phyloP scores from a whole-genome alignment of 2,113 vertebrate genomes.

The Antechinus flavipes region DNA sequence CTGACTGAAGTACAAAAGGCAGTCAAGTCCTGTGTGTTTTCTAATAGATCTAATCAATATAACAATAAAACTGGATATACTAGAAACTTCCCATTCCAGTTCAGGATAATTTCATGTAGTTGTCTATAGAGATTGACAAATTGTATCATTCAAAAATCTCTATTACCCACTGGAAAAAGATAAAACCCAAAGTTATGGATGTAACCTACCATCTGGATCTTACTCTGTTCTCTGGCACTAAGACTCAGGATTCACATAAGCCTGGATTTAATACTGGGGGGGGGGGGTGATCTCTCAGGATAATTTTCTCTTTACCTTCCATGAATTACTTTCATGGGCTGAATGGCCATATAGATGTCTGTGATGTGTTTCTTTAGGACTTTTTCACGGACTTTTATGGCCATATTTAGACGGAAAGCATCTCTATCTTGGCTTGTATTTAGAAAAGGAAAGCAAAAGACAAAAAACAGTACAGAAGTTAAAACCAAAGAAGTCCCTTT shows the following conservation, averaged over 20 bases:
- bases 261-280: background rate
- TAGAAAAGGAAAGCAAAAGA: background rate
- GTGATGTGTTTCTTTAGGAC: background rate
- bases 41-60: background rate
- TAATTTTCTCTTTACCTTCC: background rate
- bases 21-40: background rate
- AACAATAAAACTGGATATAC: background rate
- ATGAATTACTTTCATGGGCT: background rate
- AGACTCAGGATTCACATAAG: background rate
- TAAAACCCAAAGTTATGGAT: background rate
- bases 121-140: background rate
- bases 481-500: background rate
- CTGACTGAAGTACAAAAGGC: background rate
- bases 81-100: background rate
- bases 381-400: background rate
- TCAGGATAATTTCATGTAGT: background rate
- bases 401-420: background rate
- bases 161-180: background rate
- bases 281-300: background rate
- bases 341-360: background rate
- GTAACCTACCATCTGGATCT: background rate
- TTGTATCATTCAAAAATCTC: background rate
- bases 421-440: background rate
- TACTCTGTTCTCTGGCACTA: background rate
- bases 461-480: background rate